Conservation (phyloP, 2,888 invertebrate genomes). For the Cyclophora punctaria region DNA sequence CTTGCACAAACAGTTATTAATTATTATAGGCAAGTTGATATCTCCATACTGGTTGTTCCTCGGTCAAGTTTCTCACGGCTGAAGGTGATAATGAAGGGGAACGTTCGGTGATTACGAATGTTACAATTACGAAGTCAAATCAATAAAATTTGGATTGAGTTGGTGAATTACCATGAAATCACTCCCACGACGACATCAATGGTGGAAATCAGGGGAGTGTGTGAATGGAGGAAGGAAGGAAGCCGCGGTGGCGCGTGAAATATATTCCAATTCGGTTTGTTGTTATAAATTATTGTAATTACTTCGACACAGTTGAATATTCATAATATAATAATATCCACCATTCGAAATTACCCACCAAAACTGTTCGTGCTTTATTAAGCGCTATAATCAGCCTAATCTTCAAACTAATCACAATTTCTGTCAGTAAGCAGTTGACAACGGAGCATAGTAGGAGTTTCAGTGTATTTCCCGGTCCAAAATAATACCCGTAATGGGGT, state of each 20-base stretch:
- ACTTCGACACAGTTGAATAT: too few relatives aligned
- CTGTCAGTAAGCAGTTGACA: too few relatives aligned
- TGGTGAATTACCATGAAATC: constrained; percentile 64
- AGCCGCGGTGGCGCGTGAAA: constrained; percentile 53
- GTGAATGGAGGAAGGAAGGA: constrained; percentile 39
- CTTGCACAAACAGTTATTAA: constrained; percentile 2
- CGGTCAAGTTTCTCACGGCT: constrained; percentile 4
- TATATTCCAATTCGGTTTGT: constrained; percentile 52
- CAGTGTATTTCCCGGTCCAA: not conserved
- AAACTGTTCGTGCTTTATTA: too few relatives aligned
- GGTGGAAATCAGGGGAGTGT: constrained; percentile 42
- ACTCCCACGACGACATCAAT: constrained; percentile 56
- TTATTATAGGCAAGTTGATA: not conserved
- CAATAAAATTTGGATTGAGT: constrained; percentile 40
- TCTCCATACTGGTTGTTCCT: not conserved
- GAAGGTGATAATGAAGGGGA: constrained; percentile 25
- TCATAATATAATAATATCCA: too few relatives aligned
- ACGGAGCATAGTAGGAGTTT: too few relatives aligned
- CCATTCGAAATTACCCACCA: too few relatives aligned
- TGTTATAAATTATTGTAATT: constrained; percentile 13
- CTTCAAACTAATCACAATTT: too few relatives aligned
- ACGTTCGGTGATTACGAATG: constrained; percentile 25
- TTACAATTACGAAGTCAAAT: constrained; percentile 45
- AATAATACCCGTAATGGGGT: too few relatives aligned
- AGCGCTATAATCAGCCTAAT: too few relatives aligned